Evolutionary conservation across 2,797 vertebrate genomes (phyloP).

Genomic region (Brachyalestes nurse): DNA sequence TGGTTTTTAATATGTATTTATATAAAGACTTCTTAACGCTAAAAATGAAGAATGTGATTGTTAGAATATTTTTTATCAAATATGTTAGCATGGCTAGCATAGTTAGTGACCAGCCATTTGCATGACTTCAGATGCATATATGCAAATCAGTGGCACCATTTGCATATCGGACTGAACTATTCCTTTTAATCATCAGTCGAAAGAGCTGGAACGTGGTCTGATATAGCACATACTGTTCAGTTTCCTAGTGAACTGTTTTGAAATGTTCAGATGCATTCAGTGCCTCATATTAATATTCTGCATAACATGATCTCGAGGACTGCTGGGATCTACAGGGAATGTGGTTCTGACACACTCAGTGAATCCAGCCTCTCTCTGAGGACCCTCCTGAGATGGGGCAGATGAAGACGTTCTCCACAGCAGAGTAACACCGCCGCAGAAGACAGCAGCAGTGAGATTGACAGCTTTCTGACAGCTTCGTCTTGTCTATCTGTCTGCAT

Average conservation of each 20-base stretch:
- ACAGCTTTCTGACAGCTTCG: conserved; percentile 34
- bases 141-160: background rate
- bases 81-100: too few species aligned
- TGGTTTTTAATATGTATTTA: too few species aligned
- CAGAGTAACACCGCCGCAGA: conserved; percentile 32
- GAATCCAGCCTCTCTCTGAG: conserved; percentile 31
- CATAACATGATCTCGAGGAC: conserved; percentile 17
- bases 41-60: too few species aligned
- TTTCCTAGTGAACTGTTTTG: background rate
- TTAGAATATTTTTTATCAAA: too few species aligned
- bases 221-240: background rate
- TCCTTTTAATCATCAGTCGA: background rate
- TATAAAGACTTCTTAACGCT: too few species aligned
- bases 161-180: background rate
- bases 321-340: conserved; percentile 27
- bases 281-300: background rate
- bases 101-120: background rate
- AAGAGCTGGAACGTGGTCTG: background rate
- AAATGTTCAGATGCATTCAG: background rate
- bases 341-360: conserved; percentile 30
- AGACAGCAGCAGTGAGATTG: conserved; percentile 37
- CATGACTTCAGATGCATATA: background rate
- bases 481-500: conserved; percentile 28
- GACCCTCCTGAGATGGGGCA: conserved; percentile 39
- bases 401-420: conserved; percentile 52